Conservation (phyloP, 2,888 invertebrate genomes). For the Steinernema hermaphroditum region DNA sequence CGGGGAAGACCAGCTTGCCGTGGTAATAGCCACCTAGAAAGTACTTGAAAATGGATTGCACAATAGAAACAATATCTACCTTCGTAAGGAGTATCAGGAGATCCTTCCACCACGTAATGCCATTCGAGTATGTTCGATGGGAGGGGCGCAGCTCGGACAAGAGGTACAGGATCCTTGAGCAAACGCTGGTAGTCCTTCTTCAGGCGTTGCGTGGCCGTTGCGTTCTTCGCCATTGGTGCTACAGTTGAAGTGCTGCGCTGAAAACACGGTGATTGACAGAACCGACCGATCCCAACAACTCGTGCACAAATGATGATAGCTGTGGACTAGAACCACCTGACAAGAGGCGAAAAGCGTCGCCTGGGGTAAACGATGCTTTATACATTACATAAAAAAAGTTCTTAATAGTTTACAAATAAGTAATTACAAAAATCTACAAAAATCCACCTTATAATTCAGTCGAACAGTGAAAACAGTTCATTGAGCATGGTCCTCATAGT, state of each 20-base stretch:
- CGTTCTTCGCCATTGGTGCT: not conserved
- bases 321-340: too few relatives aligned
- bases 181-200: conserved; percentile 93
- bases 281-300: too few relatives aligned
- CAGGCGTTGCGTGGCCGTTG: conserved; percentile 79
- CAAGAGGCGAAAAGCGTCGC: too few relatives aligned
- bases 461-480: not conserved
- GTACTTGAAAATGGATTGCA: too few relatives aligned
- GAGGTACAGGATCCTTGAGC: conserved; percentile 93
- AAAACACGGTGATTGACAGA: too few relatives aligned
- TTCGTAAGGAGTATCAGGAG: conserved; percentile 90
- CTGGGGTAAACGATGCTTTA: too few relatives aligned
- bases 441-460: too few relatives aligned
- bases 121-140: conserved; percentile 95
- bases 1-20: conserved; percentile 90
- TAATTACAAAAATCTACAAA: too few relatives aligned
- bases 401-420: too few relatives aligned
- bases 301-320: too few relatives aligned
- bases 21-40: conserved; percentile 77
- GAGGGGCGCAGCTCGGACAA: conserved; percentile 79
- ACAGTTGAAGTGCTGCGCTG: too few relatives aligned
- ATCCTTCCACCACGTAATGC: conserved; percentile 95
- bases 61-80: conserved; percentile 38
- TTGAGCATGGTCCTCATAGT: not conserved
- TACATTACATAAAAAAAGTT: too few relatives aligned